Base-by-base conservation (phyloP, 2,113 vertebrate genomes). In the Microcebus murinus region DNA sequence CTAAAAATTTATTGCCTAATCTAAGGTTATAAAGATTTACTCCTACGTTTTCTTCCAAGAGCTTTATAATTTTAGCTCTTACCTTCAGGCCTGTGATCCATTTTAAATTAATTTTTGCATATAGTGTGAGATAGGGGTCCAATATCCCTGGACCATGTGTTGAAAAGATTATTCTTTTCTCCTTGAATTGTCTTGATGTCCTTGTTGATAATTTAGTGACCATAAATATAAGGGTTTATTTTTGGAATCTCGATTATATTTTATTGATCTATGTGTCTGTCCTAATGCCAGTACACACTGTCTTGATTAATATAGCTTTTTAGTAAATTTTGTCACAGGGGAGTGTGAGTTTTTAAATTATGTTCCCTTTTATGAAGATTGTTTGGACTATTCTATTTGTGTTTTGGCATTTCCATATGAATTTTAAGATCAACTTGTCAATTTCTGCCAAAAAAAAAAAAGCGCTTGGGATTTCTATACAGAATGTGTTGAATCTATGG, bases 261-360 rank as follows among this genome's bases (percentile, higher is more conserved):
- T 18, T 23, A 55, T 55, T 42, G 45, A 71, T 48, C 13, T 84
- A 23, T 71, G 8, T 59, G 27, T 82, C n/a, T 65, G n/a, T 55
- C 48, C 55, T 27, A 42, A 65, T 82, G 45, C 45, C 73, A 80
- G n/a, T 23, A 65, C 48, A 87, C 12, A 59, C 39, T 50, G 8
- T 81, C 39, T 73, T 67, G 71, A 77, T 67, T 57, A 42, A 59
- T 85, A 10, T 23, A 55, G 29, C 23, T 67, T 94, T 70, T 81
- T 82, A 65, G n/a, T 94, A 74, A 94, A 48, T 94, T 94, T 74
- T 94, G 67, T 67, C 36, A 67, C 29, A 83, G 36, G 29, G 15
- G 81, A 83, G 23, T 83, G 68, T 73, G 27, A 61, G 59, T 89
- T 45, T 29, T 55, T 85, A 65, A 73, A 73, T 15, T 45, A 65